Base-by-base conservation (phyloP, 2,888 invertebrate species). In the Nymphalis polychloros region DNA sequence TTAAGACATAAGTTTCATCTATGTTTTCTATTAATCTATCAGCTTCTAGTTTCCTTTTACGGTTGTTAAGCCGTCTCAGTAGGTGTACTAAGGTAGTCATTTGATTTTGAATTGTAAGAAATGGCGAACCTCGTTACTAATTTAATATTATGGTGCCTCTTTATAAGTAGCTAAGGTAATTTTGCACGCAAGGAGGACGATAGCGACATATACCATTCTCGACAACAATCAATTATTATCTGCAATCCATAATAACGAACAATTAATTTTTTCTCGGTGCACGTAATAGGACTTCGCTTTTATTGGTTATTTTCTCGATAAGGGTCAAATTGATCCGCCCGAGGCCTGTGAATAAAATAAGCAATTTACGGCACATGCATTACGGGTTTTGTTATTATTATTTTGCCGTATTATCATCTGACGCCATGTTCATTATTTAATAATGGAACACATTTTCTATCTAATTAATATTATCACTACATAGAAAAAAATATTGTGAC, bases 291-390 rank as follows among this genome's bases (percentile, higher is more conserved):
- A 81, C 80, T 84, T 79, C 81, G 84, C 85, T 89, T 89, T 89
- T 84, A 85, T 86, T 83, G 82, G 86, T 87, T 85, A 87, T 89
- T 89, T 89, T 89, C 87, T 88, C 85, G 87, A 88, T 90, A 90
- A 89, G 88, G 87, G 87, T 87, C 88, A 87, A 89, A 88, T 87
- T 87, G 86, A 85, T 79, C 81, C 78, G 89, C 88, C 87, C 77
- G 88, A 84, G 87, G 88, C 86, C 83, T 85, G 85, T 82, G 88
- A 85, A 86, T 85, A 83, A 84, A 87, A 87, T 86, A 83, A 87
- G 85, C 82, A 88, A 87, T 86, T 88, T 86, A 84, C 82, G 79
- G 80, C 85, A 84, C 84, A 81, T 85, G 84, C 84, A 83, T 82
- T 85, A 86, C 83, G 78, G 83, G 84, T 85, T 86, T 87, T 85